Conservation (phyloP, 2,113 vertebrate genomes). For the Delphinapterus leucas region DNA sequence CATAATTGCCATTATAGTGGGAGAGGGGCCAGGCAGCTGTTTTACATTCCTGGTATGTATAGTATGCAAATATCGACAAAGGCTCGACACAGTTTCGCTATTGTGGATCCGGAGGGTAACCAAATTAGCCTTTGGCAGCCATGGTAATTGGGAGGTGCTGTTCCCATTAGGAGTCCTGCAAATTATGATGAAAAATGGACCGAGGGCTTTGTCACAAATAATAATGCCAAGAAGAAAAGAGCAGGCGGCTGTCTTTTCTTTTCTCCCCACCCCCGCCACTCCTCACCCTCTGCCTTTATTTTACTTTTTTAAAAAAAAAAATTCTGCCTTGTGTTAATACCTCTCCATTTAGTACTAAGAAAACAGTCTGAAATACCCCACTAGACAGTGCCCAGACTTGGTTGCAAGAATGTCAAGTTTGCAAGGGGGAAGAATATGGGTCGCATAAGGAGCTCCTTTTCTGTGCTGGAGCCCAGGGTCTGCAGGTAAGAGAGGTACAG, state of each 20-base stretch:
- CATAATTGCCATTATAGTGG: constrained; percentile 87
- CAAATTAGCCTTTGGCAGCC: constrained; percentile 91
- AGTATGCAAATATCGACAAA: constrained; percentile 90
- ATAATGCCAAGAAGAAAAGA: constrained; percentile 87
- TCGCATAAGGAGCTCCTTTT: background rate
- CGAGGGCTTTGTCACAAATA: constrained; percentile 88
- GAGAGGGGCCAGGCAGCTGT: constrained; percentile 86
- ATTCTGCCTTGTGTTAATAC: constrained; percentile 85
- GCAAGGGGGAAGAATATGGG: background rate
- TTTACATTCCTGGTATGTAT: constrained; percentile 89
- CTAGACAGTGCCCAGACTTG: constrained; percentile 64
- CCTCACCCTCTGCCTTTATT: constrained; percentile 54
- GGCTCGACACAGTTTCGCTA: constrained; percentile 86
- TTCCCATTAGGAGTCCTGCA: constrained; percentile 90
- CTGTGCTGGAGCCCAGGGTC: background rate
- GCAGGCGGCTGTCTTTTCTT: constrained; percentile 82
- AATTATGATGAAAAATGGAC: constrained; percentile 90
- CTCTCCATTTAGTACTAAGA: constrained; percentile 82
- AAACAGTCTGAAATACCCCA: constrained; percentile 75
- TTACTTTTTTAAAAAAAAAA: constrained; percentile 37
- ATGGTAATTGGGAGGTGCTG: constrained; percentile 90
- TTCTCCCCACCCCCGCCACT: background rate
- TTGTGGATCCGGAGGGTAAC: constrained; percentile 88
- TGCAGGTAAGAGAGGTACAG: background rate
- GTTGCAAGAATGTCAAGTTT: constrained; percentile 65